These are phyloP conservation scores for Melospiza georgiana DNA, from an alignment of 2,113 vertebrate genomes.

Conservation along the genomic window DNA sequence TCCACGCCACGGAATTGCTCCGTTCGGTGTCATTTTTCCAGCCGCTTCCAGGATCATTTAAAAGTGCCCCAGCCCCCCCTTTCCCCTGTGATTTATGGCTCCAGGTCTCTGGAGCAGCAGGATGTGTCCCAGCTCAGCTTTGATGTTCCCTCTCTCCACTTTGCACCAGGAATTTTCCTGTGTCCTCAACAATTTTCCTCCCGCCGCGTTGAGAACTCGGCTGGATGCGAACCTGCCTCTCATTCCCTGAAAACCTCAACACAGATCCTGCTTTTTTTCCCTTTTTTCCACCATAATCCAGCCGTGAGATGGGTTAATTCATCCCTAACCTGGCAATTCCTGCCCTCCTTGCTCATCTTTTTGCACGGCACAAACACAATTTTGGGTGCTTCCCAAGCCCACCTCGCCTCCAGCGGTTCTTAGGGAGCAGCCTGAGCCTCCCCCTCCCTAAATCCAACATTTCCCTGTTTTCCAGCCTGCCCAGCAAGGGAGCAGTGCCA, in stretches of 20 bases:
- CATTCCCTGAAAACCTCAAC: background rate
- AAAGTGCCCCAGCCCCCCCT: background rate
- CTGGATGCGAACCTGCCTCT: background rate
- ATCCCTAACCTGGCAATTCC: background rate
- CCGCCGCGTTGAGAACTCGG: background rate
- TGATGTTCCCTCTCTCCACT: background rate
- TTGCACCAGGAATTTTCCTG: background rate
- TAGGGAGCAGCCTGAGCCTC: background rate
- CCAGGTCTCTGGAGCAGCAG: background rate
- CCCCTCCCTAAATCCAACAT: background rate
- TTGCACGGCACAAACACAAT: rapidly evolving
- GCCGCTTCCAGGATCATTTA: background rate
- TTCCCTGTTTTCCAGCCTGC: background rate
- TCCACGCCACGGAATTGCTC: background rate
- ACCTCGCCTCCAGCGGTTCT: rapidly evolving
- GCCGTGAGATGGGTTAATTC: rapidly evolving
- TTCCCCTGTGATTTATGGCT: background rate
- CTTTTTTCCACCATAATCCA: background rate
- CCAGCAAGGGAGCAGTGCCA: background rate
- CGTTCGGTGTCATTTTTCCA: background rate
- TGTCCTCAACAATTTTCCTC: background rate
- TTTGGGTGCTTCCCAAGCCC: background rate
- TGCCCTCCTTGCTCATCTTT: background rate
- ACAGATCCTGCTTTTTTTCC: background rate
- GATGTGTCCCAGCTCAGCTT: background rate